Evolutionary conservation across 2,888 invertebrate species (phyloP).

Genomic region (Platycheirus albimanus): DNA sequence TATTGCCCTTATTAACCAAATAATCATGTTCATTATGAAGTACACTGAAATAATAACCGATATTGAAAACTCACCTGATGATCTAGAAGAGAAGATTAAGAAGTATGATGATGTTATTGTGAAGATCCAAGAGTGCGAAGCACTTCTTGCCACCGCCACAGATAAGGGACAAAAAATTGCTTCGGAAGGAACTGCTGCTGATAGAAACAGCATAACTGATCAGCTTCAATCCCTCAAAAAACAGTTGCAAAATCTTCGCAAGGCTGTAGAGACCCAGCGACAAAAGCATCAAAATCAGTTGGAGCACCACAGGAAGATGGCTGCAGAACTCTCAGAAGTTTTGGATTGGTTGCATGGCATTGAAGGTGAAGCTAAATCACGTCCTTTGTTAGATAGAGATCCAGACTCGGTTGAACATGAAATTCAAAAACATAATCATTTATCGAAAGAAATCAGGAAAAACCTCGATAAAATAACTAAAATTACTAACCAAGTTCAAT

Average conservation of each 20-base stretch:
- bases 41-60: slow-evolving; percentile 93
- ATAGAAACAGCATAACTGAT: slow-evolving; percentile 93
- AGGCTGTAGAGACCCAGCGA: slow-evolving; percentile 92
- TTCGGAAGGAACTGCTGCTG: slow-evolving; percentile 93
- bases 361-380: slow-evolving; percentile 91
- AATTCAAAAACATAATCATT: slow-evolving; percentile 88
- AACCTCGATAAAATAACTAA: slow-evolving; percentile 88
- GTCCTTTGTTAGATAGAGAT: slow-evolving; percentile 91
- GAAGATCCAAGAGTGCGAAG: slow-evolving; percentile 95
- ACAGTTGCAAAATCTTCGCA: slow-evolving; percentile 90
- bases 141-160: slow-evolving; percentile 91
- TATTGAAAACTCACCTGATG: slow-evolving; percentile 92
- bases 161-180: slow-evolving; percentile 97
- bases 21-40: slow-evolving; percentile 92
- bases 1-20: slow-evolving; percentile 92
- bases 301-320: slow-evolving; percentile 93
- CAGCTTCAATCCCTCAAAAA: slow-evolving; percentile 93
- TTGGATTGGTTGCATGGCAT: slow-evolving; percentile 92
- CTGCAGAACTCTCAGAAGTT: slow-evolving; percentile 91
- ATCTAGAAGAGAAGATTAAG: slow-evolving; percentile 93
- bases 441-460: slow-evolving; percentile 87
- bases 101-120: slow-evolving; percentile 93
- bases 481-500: slow-evolving; percentile 88
- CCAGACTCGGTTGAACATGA: slow-evolving; percentile 91
- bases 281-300: slow-evolving; percentile 94